phyloP scores from a whole-genome alignment of 2,797 vertebrate species.

The Lepidocolaptes lacrymiger region DNA sequence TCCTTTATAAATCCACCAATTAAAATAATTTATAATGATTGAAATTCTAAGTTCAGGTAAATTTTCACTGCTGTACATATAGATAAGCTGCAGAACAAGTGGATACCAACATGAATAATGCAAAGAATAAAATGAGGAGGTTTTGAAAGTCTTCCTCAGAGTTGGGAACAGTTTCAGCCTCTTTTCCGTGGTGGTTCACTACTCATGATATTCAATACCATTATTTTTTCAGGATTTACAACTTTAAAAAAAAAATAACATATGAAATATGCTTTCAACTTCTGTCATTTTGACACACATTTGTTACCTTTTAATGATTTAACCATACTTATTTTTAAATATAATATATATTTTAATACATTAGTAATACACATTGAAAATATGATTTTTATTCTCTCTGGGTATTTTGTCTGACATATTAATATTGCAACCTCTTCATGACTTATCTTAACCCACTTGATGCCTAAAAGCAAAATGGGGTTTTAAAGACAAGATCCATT shows the following conservation, averaged over 20 bases:
- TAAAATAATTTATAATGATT: constrained; percentile 20
- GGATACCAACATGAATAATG: neutral
- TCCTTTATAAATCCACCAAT: neutral
- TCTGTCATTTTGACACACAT: neutral
- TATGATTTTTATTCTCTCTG: neutral
- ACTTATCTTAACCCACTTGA: neutral
- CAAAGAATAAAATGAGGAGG: neutral
- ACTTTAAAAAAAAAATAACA: neutral
- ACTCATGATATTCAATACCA: neutral
- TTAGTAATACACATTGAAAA: neutral
- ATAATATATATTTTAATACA: neutral
- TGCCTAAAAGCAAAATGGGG: neutral
- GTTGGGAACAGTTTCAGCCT: neutral
- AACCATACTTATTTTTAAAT: neutral
- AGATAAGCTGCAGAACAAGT: neutral
- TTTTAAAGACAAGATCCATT: neutral
- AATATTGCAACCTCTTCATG: neutral
- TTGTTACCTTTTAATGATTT: neutral
- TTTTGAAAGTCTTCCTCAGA: constrained; percentile 13
- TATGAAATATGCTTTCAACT: neutral
- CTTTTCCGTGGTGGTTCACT: neutral
- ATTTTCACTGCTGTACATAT: neutral
- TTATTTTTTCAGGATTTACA: neutral
- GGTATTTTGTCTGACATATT: neutral
- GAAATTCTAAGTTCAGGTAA: neutral